Percentiles rank a stretch among this genome's conserved stretches.
phyloP scores from a whole-genome alignment of 2,113 vertebrate species.

The Nothocercus nigrocapillus region DNA sequence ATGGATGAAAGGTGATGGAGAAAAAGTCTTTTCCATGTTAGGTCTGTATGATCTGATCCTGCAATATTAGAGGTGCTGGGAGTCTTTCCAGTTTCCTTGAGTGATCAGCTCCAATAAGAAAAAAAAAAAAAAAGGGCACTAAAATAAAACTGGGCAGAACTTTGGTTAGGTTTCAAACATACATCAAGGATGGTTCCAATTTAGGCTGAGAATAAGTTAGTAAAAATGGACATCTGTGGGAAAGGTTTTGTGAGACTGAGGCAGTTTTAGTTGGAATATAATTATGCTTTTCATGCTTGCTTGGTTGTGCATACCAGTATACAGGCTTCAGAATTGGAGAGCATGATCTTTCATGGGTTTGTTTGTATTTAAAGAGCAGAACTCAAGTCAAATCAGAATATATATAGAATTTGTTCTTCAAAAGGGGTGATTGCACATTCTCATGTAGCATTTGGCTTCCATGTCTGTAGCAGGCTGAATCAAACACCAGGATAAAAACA shows the following conservation, averaged over 20 bases:
- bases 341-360: background rate
- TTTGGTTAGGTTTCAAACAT: background rate
- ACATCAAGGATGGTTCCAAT: background rate
- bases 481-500: background rate
- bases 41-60: background rate
- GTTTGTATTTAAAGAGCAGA: conserved; percentile 25
- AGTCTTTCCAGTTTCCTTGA: background rate
- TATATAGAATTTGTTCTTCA: background rate
- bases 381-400: background rate
- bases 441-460: conserved; percentile 21
- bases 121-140: background rate
- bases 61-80: background rate
- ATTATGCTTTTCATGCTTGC: background rate
- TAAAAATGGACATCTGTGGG: conserved; percentile 10
- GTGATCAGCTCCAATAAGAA: background rate
- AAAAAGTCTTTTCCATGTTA: background rate
- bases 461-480: background rate
- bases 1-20: background rate
- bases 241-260: conserved; percentile 11
- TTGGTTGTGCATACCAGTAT: background rate
- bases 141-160: conserved; percentile 12
- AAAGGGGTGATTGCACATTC: background rate
- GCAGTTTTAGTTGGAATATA: background rate
- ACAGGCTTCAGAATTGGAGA: background rate
- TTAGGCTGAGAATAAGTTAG: background rate